Conservation (phyloP, 1,140 invertebrate genomes). For the Drosophila punjabiensis region DNA sequence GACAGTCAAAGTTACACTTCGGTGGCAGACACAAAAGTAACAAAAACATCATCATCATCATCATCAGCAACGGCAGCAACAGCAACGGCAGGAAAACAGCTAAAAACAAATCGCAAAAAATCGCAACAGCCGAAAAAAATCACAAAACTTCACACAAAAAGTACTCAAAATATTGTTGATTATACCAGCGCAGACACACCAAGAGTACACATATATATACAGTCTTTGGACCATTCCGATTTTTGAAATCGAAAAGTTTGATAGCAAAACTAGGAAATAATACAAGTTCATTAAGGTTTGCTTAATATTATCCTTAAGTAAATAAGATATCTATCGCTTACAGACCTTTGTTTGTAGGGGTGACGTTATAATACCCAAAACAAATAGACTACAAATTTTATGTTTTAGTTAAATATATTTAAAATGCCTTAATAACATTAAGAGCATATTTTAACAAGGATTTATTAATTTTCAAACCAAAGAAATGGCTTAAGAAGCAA, state of each 20-base stretch:
- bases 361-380: too few species aligned
- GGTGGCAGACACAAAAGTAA: conserved; percentile 34
- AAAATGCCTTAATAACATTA: not conserved
- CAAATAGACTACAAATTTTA: too few species aligned
- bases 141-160: conserved; percentile 75
- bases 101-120: conserved; percentile 48
- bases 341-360: too few species aligned
- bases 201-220: conserved; percentile 5
- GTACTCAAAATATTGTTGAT: conserved; percentile 83
- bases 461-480: not conserved
- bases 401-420: not conserved
- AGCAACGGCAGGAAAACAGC: conserved; percentile 29
- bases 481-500: not conserved
- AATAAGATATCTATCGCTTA: too few species aligned
- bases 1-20: conserved; percentile 42
- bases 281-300: not conserved
- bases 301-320: too few species aligned
- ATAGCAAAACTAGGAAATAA: not conserved
- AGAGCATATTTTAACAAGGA: not conserved
- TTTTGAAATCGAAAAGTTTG: not conserved
- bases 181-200: conserved; percentile 52
- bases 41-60: conserved; percentile 48
- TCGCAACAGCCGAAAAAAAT: conserved; percentile 56
- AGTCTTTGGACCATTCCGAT: not conserved
- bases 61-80: conserved; percentile 6